Evolutionary conservation across 2,113 vertebrate genomes (phyloP), one percentile per base, ranked within the genome.

Genomic region (Taxidea taxus): DNA sequence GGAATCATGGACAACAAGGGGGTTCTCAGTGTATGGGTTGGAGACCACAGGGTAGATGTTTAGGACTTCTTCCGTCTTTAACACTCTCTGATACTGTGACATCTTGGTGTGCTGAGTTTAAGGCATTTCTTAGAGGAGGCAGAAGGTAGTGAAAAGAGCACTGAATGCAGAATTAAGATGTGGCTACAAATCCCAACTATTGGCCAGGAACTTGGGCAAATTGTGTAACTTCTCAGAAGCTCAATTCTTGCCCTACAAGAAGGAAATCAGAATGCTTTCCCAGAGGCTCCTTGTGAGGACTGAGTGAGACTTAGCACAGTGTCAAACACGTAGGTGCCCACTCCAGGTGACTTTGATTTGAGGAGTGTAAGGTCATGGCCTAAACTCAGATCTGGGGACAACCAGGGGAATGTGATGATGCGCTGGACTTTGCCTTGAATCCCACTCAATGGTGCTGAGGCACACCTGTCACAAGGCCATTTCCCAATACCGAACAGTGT

Each of bases 1-100:
- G 49, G 47, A 60, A 15, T 34, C 6, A 0, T 0, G 12, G 29
- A 20, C 6, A 47, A 23, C 0, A 4, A 13, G 14, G 20, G 16
- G 7, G 1, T 56, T 77, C 49, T 37, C n/a, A 2, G 60, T 5
- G 3, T 18, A 1, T 54, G 49, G 2, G 7, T 29, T 42, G 8
- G 49, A 88, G 91, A 39, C 58, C 1, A 12, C 56, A 84, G 54
- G 15, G 49, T 60, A 0, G 25, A 27, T 6, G 8, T 56, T 42
- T 10, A 54, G 31, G 47, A 58, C 21, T 72, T 82, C 66, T 87
- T 42, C 58, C 2, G 4, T 87, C 21, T 31, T n/a, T 58, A 42
- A 64, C 15, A 25, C 6, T 70, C 82, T n/a, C 3, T 37, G 37
- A 11, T 13, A 51, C 80, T 21, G 4, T 4, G 11, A 49, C 20